Conservation (phyloP, 2,888 invertebrate genomes). For the Tetramorium bicarinatum region DNA sequence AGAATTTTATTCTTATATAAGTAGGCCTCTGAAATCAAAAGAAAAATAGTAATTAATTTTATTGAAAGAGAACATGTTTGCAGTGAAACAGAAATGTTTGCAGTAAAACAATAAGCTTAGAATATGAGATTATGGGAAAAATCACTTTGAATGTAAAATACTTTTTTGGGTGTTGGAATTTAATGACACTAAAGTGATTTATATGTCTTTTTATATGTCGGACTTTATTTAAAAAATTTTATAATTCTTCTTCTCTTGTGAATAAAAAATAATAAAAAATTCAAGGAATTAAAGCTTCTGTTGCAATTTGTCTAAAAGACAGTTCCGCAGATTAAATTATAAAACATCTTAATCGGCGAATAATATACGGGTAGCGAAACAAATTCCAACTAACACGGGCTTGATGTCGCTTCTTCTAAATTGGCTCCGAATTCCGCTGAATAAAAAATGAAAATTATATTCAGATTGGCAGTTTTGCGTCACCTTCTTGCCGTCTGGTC, state of each 20-base stretch:
- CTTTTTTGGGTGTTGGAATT: not conserved
- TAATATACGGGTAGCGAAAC: constrained; percentile 13
- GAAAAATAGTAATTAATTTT: too few relatives aligned
- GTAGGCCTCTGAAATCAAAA: too few relatives aligned
- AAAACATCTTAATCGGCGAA: constrained; percentile 25
- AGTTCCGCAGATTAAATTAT: not conserved
- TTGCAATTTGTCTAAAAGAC: constrained; percentile 6
- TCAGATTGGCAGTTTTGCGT: constrained; percentile 73
- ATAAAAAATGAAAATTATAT: constrained; percentile 62
- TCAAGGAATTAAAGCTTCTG: not conserved
- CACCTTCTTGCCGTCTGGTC: constrained; percentile 73
- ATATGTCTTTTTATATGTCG: not conserved
- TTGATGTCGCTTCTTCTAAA: constrained; percentile 24
- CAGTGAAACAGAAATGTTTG: too few relatives aligned
- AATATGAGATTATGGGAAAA: too few relatives aligned
- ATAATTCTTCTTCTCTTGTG: not conserved
- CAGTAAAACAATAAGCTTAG: too few relatives aligned
- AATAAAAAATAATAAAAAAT: not conserved
- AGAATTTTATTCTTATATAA: too few relatives aligned
- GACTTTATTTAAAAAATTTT: not conserved
- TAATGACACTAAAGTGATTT: not conserved
- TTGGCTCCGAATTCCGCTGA: not conserved
- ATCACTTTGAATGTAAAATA: too few relatives aligned
- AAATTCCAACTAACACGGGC: constrained; percentile 1
- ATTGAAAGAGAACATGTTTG: too few relatives aligned